phyloP scores from a whole-genome alignment of 2,888 invertebrate genomes.

The Ophion costatus region DNA sequence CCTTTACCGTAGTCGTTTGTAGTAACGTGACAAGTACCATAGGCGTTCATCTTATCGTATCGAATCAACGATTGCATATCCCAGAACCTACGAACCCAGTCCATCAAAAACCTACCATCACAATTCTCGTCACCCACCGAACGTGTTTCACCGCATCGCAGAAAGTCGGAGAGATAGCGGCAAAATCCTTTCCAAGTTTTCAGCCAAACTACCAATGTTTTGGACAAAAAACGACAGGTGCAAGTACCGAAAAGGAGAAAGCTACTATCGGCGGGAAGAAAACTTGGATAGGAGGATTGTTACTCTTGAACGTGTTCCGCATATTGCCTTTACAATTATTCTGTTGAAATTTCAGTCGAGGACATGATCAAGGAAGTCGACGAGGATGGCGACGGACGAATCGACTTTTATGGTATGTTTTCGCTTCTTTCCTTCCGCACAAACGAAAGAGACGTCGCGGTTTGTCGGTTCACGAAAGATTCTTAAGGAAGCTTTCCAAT shows the following conservation, averaged over 20 bases:
- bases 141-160: neutral
- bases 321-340: slow-evolving; percentile 21
- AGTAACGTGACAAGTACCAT: too few species aligned
- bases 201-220: neutral
- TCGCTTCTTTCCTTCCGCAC: neutral
- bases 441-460: neutral
- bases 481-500: too few species aligned
- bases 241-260: neutral
- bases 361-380: slow-evolving; percentile 99
- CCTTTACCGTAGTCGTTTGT: too few species aligned
- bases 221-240: neutral
- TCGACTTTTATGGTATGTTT: slow-evolving; percentile 93
- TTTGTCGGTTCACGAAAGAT: too few species aligned
- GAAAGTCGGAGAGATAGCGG: neutral
- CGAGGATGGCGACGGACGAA: slow-evolving; percentile 96
- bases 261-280: neutral
- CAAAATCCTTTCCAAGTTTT: neutral
- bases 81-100: too few species aligned
- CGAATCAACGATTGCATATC: too few species aligned
- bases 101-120: too few species aligned
- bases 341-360: slow-evolving; percentile 89
- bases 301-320: neutral
- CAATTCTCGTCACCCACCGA: neutral
- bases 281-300: neutral
- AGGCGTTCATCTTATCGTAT: too few species aligned